Percentiles rank a stretch among this genome's conserved stretches.
phyloP scores from a whole-genome alignment of 2,888 invertebrate genomes.

The Sphaerophoria rueppellii region DNA sequence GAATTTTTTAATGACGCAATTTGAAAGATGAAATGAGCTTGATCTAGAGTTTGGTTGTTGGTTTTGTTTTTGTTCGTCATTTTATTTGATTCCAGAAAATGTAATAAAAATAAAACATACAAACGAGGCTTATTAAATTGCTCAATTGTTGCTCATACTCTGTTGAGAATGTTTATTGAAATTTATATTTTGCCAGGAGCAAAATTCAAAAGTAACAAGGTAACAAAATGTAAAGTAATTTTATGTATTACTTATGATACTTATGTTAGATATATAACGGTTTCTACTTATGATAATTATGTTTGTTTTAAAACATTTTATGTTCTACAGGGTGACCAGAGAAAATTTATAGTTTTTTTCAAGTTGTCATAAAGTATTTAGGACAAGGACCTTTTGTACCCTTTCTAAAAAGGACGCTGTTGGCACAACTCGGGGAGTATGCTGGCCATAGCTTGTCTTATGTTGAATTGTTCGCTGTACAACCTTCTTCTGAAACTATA shows the following conservation, averaged over 20 bases:
- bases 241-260: not conserved
- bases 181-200: not conserved
- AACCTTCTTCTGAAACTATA: too few species aligned
- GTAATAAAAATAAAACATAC: conserved; percentile 27
- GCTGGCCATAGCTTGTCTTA: too few species aligned
- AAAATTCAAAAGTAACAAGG: not conserved
- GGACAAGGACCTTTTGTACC: too few species aligned
- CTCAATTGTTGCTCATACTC: conserved; percentile 9
- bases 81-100: conserved; percentile 17
- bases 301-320: too few species aligned
- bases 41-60: not conserved
- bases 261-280: too few species aligned
- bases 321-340: too few species aligned
- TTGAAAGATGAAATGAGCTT: conserved; percentile 31
- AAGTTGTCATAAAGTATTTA: too few species aligned
- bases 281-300: too few species aligned
- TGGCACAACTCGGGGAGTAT: too few species aligned
- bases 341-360: too few species aligned
- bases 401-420: too few species aligned
- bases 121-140: conserved; percentile 24
- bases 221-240: not conserved
- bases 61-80: conserved; percentile 9
- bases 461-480: too few species aligned
- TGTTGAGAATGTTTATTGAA: not conserved
- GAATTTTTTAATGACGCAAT: conserved; percentile 38